Conservation (phyloP, 2,113 vertebrate genomes). For the Myotis lucifugus region DNA sequence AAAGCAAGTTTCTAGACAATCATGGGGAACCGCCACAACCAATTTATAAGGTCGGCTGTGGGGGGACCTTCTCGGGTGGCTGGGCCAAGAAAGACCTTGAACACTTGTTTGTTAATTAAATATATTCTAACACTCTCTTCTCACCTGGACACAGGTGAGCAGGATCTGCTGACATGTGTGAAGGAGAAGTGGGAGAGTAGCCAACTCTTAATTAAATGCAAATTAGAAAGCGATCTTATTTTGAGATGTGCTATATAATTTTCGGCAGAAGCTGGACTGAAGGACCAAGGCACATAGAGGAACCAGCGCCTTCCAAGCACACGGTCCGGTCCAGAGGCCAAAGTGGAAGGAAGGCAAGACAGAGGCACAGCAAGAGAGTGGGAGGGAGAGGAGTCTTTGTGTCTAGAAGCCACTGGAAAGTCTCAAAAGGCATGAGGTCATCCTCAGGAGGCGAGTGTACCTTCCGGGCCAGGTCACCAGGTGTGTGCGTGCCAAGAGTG, state of each 20-base stretch:
- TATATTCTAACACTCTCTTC: background rate
- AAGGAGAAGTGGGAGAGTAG: background rate
- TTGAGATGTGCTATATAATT: background rate
- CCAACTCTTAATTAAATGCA: background rate
- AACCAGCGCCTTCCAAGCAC: accelerated
- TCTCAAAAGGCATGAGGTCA: background rate
- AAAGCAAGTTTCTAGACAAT: conserved; percentile 75
- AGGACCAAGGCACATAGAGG: background rate
- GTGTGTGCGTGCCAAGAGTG: background rate
- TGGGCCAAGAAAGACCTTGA: conserved; percentile 25
- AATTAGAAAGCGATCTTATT: background rate
- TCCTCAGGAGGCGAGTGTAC: accelerated
- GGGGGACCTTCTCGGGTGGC: conserved; percentile 46
- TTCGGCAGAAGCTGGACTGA: background rate
- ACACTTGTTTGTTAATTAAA: background rate
- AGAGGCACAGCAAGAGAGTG: accelerated
- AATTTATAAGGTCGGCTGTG: background rate
- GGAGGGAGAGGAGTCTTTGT: no score
- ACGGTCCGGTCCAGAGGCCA: accelerated
- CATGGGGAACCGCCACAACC: conserved; percentile 52
- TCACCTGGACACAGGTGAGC: background rate
- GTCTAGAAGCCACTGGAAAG: accelerated
- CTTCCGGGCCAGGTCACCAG: accelerated
- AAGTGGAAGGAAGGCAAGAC: background rate
- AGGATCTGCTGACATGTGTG: accelerated